Evolutionary conservation across 2,888 invertebrate genomes (phyloP), one percentile per base, ranked within the genome.

Genomic region (Lordiphosa fenestrarum): DNA sequence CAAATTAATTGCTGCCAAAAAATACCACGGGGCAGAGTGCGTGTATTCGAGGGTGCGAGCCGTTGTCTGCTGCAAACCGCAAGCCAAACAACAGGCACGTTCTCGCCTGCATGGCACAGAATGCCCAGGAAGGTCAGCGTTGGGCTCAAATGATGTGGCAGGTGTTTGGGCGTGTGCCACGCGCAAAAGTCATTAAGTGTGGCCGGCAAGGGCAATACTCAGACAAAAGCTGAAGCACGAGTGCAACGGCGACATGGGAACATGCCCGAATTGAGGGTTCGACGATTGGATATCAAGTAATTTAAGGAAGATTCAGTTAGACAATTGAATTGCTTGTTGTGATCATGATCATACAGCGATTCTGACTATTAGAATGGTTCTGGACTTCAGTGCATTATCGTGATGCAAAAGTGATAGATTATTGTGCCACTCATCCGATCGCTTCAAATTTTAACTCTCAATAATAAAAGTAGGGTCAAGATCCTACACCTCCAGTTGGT

Each of bases 1-100:
- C 64, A 83, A 84, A 83, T 84, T 80, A 84, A 80, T 80, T 80
- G 83, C 83, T 70, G 59, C 75, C 85, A 66, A 78, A 78, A 78
- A 78, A 82, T 72, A 71, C 66, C 62, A 61, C 42, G 53, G 49
- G 9, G 23, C 41, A 39, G 51, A 33, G 44, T 15, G 39, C 36
- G 33, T 21, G 25, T 23, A 35, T 12, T 13, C 46, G 25, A 21
- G n/a, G 25, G 33, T 36, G 48, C 46, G 58, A 37, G 51, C 50
- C 42, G 50, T 48, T 70, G 85, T 66, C 72, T 74, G 72, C 53
- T 65, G 61, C 47, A 63, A 61, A 82, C 84, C 77, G 42, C 85
- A 77, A 66, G 64, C 58, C 64, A 68, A 75, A 74, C 80, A 85
- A 77, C 74, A 60, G 67, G 84, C 75, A 80, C 73, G 85, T 83